These are phyloP conservation scores for Salvelinus namaycush DNA, from an alignment of 2,113 vertebrate genomes.

Conservation along the genomic window DNA sequence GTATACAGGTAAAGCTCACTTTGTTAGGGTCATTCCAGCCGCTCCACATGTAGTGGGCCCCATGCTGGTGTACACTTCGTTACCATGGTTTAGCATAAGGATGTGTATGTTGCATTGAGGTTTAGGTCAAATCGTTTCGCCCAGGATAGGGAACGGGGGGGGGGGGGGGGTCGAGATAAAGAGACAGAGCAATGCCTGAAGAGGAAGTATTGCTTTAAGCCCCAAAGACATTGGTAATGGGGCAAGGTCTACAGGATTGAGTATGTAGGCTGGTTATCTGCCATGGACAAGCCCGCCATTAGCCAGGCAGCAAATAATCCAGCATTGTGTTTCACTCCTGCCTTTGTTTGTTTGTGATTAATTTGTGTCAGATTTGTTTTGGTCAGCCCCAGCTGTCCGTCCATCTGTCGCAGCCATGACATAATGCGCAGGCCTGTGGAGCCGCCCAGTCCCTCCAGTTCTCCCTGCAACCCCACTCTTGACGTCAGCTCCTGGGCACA, in stretches of 20 bases:
- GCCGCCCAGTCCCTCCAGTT: slow-evolving; percentile 19
- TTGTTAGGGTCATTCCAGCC: background rate
- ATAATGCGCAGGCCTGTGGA: slow-evolving; percentile 45
- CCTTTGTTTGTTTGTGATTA: slow-evolving; percentile 68
- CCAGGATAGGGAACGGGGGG: background rate
- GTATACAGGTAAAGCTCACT: background rate
- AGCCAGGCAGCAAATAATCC: slow-evolving; percentile 21
- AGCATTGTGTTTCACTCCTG: slow-evolving; percentile 29
- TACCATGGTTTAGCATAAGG: slow-evolving; percentile 3
- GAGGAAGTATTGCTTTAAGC: background rate
- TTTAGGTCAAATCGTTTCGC: slow-evolving; percentile 5
- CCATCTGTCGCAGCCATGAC: slow-evolving; percentile 65
- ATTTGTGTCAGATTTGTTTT: slow-evolving; percentile 66
- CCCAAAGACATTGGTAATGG: background rate
- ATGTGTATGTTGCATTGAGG: slow-evolving; percentile 1
- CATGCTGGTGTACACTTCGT: slow-evolving; percentile 20
- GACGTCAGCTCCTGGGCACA: background rate
- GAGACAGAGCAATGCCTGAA: background rate
- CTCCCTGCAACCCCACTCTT: slow-evolving; percentile 15
- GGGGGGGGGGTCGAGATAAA: background rate
- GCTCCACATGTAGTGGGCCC: background rate
- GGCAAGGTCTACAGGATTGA: background rate
- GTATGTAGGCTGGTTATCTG: background rate
- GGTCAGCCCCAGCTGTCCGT: slow-evolving; percentile 63
- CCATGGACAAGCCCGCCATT: slow-evolving; percentile 13